Conservation (phyloP, 2,888 invertebrate species). For the Lochmaea crataegi region DNA sequence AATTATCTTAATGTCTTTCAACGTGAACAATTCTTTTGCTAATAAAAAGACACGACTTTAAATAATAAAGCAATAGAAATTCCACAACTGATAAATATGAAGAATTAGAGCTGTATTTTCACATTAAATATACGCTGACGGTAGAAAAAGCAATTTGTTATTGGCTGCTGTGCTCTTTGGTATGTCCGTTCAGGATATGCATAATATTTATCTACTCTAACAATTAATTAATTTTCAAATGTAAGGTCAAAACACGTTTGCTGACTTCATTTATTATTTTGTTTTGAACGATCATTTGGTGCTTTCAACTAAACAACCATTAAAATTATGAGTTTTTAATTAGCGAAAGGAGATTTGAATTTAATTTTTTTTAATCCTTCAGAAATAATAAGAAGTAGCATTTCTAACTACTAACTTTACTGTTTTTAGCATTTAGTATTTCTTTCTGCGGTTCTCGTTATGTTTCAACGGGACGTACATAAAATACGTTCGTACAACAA, state of each 20-base stretch:
- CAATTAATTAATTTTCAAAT: slow-evolving; percentile 16
- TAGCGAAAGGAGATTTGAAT: not conserved
- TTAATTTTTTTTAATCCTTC: not conserved
- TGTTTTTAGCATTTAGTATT: too few relatives aligned
- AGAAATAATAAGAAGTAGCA: too few relatives aligned
- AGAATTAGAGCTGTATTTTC: not conserved
- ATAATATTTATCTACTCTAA: slow-evolving; percentile 14
- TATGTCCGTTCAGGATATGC: slow-evolving; percentile 28
- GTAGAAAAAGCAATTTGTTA: slow-evolving; percentile 21
- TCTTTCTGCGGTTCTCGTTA: too few relatives aligned
- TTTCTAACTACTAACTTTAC: too few relatives aligned
- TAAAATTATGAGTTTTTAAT: not conserved
- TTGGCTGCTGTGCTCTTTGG: slow-evolving; percentile 14
- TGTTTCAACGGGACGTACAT: too few relatives aligned
- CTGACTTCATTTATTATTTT: not conserved
- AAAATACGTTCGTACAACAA: too few relatives aligned
- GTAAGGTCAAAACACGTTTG: not conserved
- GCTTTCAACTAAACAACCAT: not conserved
- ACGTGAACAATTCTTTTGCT: not conserved
- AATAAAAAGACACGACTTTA: not conserved
- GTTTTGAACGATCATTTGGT: not conserved
- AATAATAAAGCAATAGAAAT: slow-evolving; percentile 3
- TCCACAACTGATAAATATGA: not conserved
- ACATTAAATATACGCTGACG: not conserved
- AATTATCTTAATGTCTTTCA: not conserved